A percentile compares a stretch with the other conserved stretches of the same genome.
Evolutionary conservation across 2,888 invertebrate species (phyloP).

Genomic region (Cataglyphis albicans): DNA sequence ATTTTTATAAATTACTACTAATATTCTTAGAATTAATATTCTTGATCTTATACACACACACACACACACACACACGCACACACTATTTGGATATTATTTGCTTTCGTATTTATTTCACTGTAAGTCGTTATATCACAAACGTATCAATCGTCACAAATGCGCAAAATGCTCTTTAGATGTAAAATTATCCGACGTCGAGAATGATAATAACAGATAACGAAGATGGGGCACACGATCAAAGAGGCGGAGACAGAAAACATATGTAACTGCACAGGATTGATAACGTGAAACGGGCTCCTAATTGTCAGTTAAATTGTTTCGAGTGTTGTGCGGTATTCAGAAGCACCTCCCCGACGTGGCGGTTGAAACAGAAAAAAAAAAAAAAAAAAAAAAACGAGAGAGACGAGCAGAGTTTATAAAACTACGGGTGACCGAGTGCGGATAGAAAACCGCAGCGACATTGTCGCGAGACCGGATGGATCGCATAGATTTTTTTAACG

Average conservation of each 20-base stretch:
- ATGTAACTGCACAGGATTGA: conserved; percentile 43
- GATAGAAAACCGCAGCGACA: conserved; percentile 38
- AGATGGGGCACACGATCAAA: conserved; percentile 25
- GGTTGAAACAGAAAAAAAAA: background rate
- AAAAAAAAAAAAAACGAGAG: background rate
- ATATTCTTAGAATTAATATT: background rate
- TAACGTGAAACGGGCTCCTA: conserved; percentile 57
- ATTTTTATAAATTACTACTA: background rate
- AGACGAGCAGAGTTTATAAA: conserved; percentile 36
- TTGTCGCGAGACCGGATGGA: conserved; percentile 36
- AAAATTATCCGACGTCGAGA: conserved; percentile 37
- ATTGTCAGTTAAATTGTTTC: conserved; percentile 63
- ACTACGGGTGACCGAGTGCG: conserved; percentile 33
- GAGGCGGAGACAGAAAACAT: conserved; percentile 32
- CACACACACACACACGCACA: too few species aligned
- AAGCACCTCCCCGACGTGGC: background rate
- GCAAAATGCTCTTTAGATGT: background rate
- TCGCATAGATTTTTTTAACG: conserved; percentile 32
- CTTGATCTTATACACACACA: background rate
- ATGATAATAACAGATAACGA: conserved; percentile 31
- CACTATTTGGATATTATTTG: background rate
- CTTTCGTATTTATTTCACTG: background rate
- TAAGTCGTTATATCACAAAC: background rate
- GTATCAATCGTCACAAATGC: background rate
- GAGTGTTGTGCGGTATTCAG: conserved; percentile 31